Evolutionary conservation across 2,113 vertebrate species (phyloP), one percentile per base, ranked within the genome.

Genomic region (Alces alces): DNA sequence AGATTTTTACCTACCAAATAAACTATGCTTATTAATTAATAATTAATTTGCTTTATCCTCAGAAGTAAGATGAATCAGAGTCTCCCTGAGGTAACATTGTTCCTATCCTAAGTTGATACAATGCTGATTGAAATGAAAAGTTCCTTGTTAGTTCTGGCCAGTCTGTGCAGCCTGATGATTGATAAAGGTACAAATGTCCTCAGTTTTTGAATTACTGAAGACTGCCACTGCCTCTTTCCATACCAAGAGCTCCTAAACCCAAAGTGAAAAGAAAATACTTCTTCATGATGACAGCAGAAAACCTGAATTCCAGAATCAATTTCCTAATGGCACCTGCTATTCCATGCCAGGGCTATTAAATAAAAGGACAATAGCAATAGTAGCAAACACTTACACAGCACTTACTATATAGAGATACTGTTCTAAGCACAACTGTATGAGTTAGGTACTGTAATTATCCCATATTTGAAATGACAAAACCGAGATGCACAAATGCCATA

Each of bases 1-100:
- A 84, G n/a, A 95, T 92, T 93, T 70, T 96, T 86, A 80, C 50
- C 79, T 82, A 93, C 39, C 83, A 92, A 61, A 87, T 85, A 55
- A 93, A 45, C 54, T 52, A 64, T 52, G 25, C 47, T 89, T 58
- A 64, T 33, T 86, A 95, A 90, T 87, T 64, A 85, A 50, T 90
- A 79, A 96, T 82, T 82, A 27, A 79, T 60, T 61, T 83, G 47
- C 66, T 89, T 93, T 96, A 87, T 55, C 64, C 64, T 66, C 39
- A 7, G 45, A 45, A 57, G 83, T 70, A 83, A 89, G 50, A 86
- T 55, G 64, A 57, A 33, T 64, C 73, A 66, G 88, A 92, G 93
- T 5, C 43, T 23, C 16, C 64, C 90, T 50, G 73, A 43, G 16
- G n/a, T 92, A 73, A 57, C 7, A 33, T 5, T 17, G 5, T 21